Conservation (phyloP, 2,113 vertebrate genomes). For the Gyps fulvus region DNA sequence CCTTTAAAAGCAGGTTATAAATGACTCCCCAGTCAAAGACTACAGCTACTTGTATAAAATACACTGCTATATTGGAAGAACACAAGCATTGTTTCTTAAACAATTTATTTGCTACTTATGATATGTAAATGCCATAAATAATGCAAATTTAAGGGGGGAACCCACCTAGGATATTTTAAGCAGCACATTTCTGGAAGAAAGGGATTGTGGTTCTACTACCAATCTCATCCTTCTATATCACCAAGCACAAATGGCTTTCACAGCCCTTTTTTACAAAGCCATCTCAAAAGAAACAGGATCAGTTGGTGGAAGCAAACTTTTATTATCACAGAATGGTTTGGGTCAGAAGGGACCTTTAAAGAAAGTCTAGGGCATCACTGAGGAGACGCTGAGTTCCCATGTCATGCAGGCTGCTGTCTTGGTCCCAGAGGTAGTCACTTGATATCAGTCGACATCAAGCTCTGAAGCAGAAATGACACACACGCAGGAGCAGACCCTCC, state of each 20-base stretch:
- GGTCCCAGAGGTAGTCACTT: slow-evolving; percentile 30
- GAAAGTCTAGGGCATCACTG: slow-evolving; percentile 46
- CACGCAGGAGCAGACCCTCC: slow-evolving; percentile 7
- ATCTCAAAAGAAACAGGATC: not conserved
- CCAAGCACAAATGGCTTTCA: not conserved
- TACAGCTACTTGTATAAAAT: not conserved
- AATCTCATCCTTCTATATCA: not conserved
- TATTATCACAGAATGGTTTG: slow-evolving; percentile 43
- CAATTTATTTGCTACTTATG: not conserved
- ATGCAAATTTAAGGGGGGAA: not conserved
- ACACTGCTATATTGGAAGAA: not conserved
- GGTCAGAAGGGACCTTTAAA: not conserved
- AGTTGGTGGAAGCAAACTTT: slow-evolving; percentile 26
- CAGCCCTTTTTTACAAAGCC: not conserved
- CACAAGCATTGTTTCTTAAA: not conserved
- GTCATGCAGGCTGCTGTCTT: not conserved
- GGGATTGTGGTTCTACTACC: not conserved
- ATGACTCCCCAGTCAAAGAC: not conserved
- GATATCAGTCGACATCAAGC: slow-evolving; percentile 7
- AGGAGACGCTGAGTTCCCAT: slow-evolving; percentile 26
- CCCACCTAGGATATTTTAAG: not conserved
- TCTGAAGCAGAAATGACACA: slow-evolving; percentile 32
- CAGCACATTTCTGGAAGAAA: not conserved
- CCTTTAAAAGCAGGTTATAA: not conserved
- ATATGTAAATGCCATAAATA: not conserved